phyloP scores from a whole-genome alignment of 2,113 vertebrate species.

The Trachemys scripta region DNA sequence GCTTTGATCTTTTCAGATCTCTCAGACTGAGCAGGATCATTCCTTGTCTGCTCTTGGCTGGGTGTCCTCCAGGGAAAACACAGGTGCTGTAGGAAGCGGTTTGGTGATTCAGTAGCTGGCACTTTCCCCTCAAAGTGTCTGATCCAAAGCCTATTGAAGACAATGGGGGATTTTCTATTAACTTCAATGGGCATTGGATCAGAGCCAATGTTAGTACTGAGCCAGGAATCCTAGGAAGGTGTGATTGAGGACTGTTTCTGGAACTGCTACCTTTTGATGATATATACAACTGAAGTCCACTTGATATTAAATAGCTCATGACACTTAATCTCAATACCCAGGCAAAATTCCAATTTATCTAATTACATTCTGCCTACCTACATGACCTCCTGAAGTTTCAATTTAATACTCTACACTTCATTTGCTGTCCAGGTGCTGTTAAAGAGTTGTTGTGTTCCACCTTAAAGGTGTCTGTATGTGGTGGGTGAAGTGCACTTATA shows the following conservation, averaged over 20 bases:
- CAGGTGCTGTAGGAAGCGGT: not conserved
- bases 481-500: not conserved
- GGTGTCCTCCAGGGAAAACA: constrained; percentile 54
- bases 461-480: not conserved
- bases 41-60: not conserved
- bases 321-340: not conserved
- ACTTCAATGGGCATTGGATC: not conserved
- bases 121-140: not conserved
- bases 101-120: constrained; percentile 8
- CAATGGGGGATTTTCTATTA: not conserved
- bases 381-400: not conserved
- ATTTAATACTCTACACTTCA: not conserved
- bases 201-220: not conserved
- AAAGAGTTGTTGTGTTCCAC: not conserved
- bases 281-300: not conserved
- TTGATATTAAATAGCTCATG: not conserved
- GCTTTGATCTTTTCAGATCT: not conserved
- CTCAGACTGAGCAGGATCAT: not conserved
- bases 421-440: not conserved
- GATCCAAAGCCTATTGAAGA: not conserved
- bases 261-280: not conserved
- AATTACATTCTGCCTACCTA: not conserved
- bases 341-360: not conserved
- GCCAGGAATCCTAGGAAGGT: not conserved
- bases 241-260: not conserved